These are phyloP conservation scores for Tridacna gigas DNA, from an alignment of 2,888 invertebrate genomes.

Conservation along the genomic window DNA sequence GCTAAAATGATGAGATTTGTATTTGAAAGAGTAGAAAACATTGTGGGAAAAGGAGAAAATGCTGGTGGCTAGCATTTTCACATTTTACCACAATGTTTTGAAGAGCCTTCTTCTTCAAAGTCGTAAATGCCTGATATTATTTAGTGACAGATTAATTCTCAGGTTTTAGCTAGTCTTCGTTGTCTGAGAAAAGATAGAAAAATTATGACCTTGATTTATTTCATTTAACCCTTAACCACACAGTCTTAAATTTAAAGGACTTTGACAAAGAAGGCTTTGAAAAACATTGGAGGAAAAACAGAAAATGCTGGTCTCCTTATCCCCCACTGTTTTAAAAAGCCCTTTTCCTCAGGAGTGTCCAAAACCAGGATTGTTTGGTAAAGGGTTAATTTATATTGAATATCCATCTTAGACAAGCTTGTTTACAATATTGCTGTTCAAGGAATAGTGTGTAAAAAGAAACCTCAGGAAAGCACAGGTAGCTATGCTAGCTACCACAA, in stretches of 20 bases:
- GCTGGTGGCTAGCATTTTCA: too few species aligned
- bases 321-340: constrained; percentile 5
- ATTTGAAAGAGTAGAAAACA: too few species aligned
- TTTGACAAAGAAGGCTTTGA: background rate
- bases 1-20: background rate
- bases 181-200: background rate
- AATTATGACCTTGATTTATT: too few species aligned
- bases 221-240: constrained; percentile 7
- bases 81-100: background rate
- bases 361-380: background rate
- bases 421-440: background rate
- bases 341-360: too few species aligned
- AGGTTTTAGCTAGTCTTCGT: background rate
- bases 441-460: background rate
- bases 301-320: constrained; percentile 1
- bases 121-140: background rate
- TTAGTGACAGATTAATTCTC: background rate
- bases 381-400: background rate
- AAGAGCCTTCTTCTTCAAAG: background rate
- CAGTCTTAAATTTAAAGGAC: background rate
- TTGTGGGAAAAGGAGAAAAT: too few species aligned
- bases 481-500: background rate
- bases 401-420: background rate
- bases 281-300: background rate
- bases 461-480: background rate